A percentile compares a stretch with the other conserved stretches of the same genome.
Evolutionary conservation across 2,113 vertebrate species (phyloP).

Genomic region (Notiomystis cincta): DNA sequence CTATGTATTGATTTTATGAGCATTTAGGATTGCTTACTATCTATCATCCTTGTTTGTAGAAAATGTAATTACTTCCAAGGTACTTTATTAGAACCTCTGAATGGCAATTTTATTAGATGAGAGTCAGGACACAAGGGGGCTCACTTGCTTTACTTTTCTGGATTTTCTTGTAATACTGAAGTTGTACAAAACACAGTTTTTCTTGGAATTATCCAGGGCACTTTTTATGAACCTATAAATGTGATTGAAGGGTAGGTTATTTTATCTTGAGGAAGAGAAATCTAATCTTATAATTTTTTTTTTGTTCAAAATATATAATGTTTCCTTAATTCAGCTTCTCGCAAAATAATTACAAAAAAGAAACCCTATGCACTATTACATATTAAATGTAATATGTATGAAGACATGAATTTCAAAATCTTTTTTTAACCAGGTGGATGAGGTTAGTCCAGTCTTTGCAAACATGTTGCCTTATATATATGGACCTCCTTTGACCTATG

Average conservation of each 20-base stretch:
- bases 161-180: not conserved
- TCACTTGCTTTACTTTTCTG: conserved; percentile 62
- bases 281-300: not conserved
- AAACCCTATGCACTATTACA: not conserved
- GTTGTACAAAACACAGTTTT: not conserved
- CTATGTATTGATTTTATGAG: not conserved
- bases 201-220: conserved; percentile 26
- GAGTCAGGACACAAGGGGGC: conserved; percentile 67
- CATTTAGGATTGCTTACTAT: not conserved
- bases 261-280: conserved; percentile 38
- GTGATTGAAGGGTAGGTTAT: conserved; percentile 46
- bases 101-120: not conserved
- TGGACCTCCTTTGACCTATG: not conserved
- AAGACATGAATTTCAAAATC: not conserved
- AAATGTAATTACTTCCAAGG: not conserved
- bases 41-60: not conserved
- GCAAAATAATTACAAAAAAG: not conserved
- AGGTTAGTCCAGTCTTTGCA: not conserved
- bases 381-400: not conserved
- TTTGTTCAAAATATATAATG: not conserved
- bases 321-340: conserved; percentile 6
- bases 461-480: not conserved
- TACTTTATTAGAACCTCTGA: not conserved
- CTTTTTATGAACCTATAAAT: not conserved
- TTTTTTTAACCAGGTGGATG: not conserved